Evolutionary conservation across 2,113 vertebrate genomes (phyloP).

Genomic region (Otocyon megalotis): DNA sequence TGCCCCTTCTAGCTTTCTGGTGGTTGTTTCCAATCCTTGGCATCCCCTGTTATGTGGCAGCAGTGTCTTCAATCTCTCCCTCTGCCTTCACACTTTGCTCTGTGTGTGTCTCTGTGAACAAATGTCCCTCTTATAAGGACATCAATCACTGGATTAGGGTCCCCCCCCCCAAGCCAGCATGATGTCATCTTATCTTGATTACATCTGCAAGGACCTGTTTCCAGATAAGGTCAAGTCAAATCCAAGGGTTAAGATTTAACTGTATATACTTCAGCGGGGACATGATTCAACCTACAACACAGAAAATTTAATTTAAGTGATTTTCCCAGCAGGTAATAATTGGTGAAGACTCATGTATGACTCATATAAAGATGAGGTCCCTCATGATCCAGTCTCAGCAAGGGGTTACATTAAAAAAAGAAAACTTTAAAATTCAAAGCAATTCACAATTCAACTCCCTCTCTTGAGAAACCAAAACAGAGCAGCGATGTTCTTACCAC

Average conservation of each 20-base stretch:
- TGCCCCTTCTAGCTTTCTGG: neutral
- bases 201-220: neutral
- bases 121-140: neutral
- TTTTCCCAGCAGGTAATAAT: constrained; percentile 1
- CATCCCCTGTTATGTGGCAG: neutral
- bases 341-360: neutral
- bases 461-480: neutral
- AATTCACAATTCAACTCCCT: neutral
- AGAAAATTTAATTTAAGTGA: neutral
- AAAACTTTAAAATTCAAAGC: neutral
- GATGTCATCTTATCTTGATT: neutral
- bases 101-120: neutral
- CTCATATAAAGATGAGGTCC: neutral
- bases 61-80: neutral
- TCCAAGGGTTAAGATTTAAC: neutral
- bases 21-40: neutral
- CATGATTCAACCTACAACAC: neutral
- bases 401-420: neutral
- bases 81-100: neutral
- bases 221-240: neutral
- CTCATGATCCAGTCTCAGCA: neutral
- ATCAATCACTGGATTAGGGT: neutral
- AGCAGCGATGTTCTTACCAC: neutral
- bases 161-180: neutral
- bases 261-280: neutral